Base-by-base conservation (phyloP, 2,797 vertebrate genomes). In the Steatocranus sp. region DNA sequence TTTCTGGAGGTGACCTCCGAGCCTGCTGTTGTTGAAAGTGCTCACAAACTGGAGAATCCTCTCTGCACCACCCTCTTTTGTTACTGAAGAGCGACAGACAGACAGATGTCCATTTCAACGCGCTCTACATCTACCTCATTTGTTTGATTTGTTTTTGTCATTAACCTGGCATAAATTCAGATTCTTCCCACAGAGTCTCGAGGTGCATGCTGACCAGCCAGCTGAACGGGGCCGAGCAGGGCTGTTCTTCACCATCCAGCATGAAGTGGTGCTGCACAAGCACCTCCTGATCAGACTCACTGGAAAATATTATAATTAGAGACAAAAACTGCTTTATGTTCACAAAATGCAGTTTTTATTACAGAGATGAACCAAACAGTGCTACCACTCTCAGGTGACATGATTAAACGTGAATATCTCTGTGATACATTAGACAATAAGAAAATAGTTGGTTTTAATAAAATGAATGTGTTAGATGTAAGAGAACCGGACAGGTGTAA, bases 181-280 rank as follows among this genome's bases (percentile, higher is more conserved):
- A 94, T 83, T 96, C 96, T 46, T 94, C 95, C 96, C 96, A 97
- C 38, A 96, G 84, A 20, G 80, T 92, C 11, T 96, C 88, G 5
- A 95, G 93, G 15, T 94, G 84, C 25, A 32, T 2, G 41, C 5
- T 93, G 78, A 96, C 68, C 15, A 95, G 88, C 96, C 95, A 96
- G 86, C 96, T 96, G 85, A 96, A 97, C 0, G 95, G 94, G 17
- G 95, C 94, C 5, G 63, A 25, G 61, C 94, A 94, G 4, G 89
- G 51, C 1, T 41, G 79, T 4, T 87, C 89, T 30, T 83, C 84
- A 12, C 54, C 89, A 6, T 93, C 94, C 91, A 96, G 36, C 66
- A 79, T 5, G 51, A 96, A 86, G 79, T 17, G 85, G 79, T 84
- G 87, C 80, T 95, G 89, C 76, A 96, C 94, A 8, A 90, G 89